Evolutionary conservation across 2,888 invertebrate genomes (phyloP), one percentile per base, ranked within the genome.

Genomic region (Drosophila phalerata): DNA sequence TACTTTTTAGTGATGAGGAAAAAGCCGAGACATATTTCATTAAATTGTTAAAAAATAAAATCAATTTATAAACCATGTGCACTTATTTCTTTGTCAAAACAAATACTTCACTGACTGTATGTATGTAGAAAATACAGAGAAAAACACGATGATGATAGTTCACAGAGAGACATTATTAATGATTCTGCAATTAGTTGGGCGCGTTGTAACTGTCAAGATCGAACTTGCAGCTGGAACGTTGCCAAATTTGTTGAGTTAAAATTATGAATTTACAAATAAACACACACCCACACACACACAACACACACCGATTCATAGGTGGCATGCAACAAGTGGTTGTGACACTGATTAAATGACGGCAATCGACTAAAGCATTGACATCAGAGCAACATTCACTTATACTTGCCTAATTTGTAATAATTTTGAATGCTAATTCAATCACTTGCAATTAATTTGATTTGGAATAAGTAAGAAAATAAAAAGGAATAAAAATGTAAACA

Each of bases 251-350:
- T 62, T 42, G 43, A 45, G 42, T 45, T 47, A 19, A 43, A 67
- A 51, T 53, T 53, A 56, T 30, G 17, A 17, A 60, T 34, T 37
- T 28, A 55, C 38, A 47, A 17, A 38, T 13, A 52, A 9, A 52
- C 45, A 25, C 10, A 52, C 9, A 5, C 13, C 32, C 28, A 52
- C 40, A 25, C 10, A 52, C 9, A 5, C 11, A 38, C 15, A 28
- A 17, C n/a, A 48, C 13, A 51, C n/a, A n/a, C n/a, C n/a, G n/a
- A n/a, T 22, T 13, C 10, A 40, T 8, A 37, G 43, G 57, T 53
- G 61, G 77, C 61, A 73, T 49, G 56, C 79, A 81, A 80, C 79
- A 56, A 66, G 79, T 80, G 82, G 79, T 81, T 66, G 42, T 48
- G 40, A 19, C 48, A 45, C 32, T 56, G 34, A 11, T 58, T 10